phyloP scores from a whole-genome alignment of 37 sponge, comb jelly and placozoan genomes.

The Bolinopsis microptera region DNA sequence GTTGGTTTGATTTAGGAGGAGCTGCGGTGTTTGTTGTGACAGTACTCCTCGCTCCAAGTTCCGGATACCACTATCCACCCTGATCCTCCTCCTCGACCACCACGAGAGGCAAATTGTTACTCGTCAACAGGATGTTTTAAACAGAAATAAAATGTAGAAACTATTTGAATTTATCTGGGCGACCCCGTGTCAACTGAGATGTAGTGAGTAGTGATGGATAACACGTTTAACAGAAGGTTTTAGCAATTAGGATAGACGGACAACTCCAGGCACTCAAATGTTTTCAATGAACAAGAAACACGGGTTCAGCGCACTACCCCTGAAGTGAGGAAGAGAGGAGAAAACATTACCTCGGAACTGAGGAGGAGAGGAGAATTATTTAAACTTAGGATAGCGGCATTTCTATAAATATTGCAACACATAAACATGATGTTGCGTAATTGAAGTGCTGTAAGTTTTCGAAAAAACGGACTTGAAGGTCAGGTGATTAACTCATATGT shows the following conservation, averaged over 20 bases:
- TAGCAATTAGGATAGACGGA: slow-evolving; percentile 7
- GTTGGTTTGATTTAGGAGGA: neutral
- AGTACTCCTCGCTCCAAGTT: no score
- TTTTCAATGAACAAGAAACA: neutral
- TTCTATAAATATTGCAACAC: neutral
- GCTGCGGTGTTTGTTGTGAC: no score
- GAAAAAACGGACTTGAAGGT: neutral
- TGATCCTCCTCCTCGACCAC: neutral
- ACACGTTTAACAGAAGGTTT: slow-evolving; percentile 10
- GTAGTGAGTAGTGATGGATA: neutral
- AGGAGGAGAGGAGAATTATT: neutral
- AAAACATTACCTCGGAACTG: no score
- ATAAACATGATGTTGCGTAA: neutral
- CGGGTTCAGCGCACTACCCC: neutral
- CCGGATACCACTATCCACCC: no score
- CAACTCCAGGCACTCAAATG: neutral
- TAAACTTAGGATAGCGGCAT: neutral
- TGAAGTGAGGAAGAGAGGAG: no score
- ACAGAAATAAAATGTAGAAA: slow-evolving; percentile 30
- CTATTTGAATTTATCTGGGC: neutral
- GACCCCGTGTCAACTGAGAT: neutral
- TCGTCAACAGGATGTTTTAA: neutral
- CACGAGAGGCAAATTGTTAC: neutral
- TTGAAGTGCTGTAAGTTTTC: neutral
- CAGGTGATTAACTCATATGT: no score